Evolutionary conservation across 2,888 invertebrate genomes (phyloP), one percentile per base, ranked within the genome.

Genomic region (Hypolimnas misippus): DNA sequence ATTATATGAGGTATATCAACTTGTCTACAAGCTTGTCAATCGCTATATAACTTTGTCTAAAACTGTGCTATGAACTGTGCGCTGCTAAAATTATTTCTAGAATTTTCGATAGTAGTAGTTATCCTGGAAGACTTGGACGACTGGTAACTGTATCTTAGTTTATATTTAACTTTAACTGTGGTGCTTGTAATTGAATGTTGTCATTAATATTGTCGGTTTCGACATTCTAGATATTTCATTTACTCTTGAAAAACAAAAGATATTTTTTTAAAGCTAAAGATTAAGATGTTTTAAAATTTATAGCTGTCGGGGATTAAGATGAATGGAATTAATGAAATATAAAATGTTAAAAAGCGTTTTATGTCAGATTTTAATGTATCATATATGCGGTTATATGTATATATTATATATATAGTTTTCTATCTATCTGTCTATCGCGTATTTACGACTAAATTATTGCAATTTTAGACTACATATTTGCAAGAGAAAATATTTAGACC

Each of bases 161-260:
- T 21, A 21, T 46, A 46, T 21, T 46, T 21, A 21, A 21, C 21
- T 2, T 38, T n/a, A 1, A 8, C 44, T n/a, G 21, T 19, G 6
- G 35, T 4, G 35, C 12, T 21, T 21, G 44, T 46, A 46, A 46
- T 46, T 46, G 44, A 46, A 46, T 46, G 44, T n/a, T 10, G 19
- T 21, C 44, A 46, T 46, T 46, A 46, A 46, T 46, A 46, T 46
- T 21, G 44, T 21, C 44, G 19, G 19, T 44, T 44, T 44, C 40
- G 44, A 44, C 44, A 12, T n/a, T 21, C 21, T 19, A 46, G 44
- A 21, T 46, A 3, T 19, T 21, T 12, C 19, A 4, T 3, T 1
- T 5, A 21, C 19, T 46, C 44, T 21, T 46, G 19, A 21, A 21
- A 46, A 21, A 46, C 21, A 46, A 19, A 46, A 46, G 44, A 33